A percentile compares a stretch with the other conserved stretches of the same genome.
phyloP scores from a whole-genome alignment of 2,113 vertebrate genomes.

The Amblyornis subalaris region DNA sequence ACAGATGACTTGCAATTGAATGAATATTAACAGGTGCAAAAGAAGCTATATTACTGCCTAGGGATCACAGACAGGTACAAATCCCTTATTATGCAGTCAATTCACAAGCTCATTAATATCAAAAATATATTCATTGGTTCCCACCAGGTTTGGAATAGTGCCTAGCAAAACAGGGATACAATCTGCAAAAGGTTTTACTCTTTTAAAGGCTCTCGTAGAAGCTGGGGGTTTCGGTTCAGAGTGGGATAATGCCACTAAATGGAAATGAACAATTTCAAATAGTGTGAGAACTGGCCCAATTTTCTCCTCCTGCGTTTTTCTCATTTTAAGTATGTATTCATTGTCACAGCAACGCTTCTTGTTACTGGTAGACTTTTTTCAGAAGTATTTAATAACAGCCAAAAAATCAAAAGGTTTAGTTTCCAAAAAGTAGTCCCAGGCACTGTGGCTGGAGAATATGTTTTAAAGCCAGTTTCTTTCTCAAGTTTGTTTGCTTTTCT shows the following conservation, averaged over 20 bases:
- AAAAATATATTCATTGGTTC: not conserved
- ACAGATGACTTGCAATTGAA: not conserved
- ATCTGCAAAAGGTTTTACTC: not conserved
- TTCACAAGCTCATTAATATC: not conserved
- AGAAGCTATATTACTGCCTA: not conserved
- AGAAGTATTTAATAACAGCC: not conserved
- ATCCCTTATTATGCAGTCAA: not conserved
- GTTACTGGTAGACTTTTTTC: not conserved
- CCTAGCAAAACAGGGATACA: not conserved
- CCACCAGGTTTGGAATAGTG: not conserved
- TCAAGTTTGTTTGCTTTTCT: conserved; percentile 24
- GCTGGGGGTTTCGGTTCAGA: not conserved
- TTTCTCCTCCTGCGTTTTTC: not conserved
- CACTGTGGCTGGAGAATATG: not conserved
- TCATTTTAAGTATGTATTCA: not conserved
- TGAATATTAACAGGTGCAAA: not conserved
- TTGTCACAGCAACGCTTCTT: not conserved
- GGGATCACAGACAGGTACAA: not conserved
- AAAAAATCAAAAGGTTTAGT: not conserved
- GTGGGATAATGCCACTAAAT: not conserved
- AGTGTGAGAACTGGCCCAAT: not conserved
- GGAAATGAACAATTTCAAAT: not conserved
- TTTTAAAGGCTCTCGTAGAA: not conserved
- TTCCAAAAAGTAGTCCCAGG: not conserved
- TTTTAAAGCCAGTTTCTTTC: not conserved